A percentile compares a stretch with the other conserved stretches of the same genome.
These are phyloP conservation scores for Loxodonta africana DNA, from an alignment of 2,113 vertebrate genomes.

Conservation along the genomic window DNA sequence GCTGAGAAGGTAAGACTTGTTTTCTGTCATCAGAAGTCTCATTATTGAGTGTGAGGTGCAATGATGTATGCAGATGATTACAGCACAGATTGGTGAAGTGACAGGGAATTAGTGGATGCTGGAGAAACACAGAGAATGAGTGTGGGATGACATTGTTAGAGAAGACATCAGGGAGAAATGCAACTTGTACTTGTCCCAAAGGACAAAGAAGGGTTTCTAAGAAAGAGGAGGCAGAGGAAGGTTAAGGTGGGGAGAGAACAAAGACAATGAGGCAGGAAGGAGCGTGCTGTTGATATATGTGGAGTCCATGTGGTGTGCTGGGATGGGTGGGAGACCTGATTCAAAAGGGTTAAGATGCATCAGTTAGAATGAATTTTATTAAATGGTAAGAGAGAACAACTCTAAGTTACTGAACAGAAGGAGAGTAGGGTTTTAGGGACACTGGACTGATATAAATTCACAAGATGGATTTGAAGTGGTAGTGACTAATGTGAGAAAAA, in stretches of 20 bases:
- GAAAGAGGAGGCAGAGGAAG: not conserved
- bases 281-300: not conserved
- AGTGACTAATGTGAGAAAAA: not conserved
- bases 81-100: not conserved
- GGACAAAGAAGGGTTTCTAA: not conserved
- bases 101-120: not conserved
- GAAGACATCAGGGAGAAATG: not conserved
- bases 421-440: not conserved
- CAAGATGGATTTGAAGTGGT: not conserved
- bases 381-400: not conserved
- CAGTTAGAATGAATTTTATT: not conserved
- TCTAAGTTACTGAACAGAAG: not conserved
- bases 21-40: not conserved
- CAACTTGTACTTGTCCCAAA: not conserved
- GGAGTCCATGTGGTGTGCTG: not conserved
- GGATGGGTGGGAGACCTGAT: not conserved
- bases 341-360: not conserved
- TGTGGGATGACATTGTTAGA: not conserved
- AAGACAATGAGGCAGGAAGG: not conserved
- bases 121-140: not conserved
- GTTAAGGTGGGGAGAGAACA: not conserved
- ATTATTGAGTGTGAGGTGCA: not conserved
- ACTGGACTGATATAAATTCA: not conserved
- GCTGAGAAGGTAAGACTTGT: not conserved
- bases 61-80: not conserved